Conservation (phyloP, 2,797 vertebrate species). For the Acanthiza pusilla region DNA sequence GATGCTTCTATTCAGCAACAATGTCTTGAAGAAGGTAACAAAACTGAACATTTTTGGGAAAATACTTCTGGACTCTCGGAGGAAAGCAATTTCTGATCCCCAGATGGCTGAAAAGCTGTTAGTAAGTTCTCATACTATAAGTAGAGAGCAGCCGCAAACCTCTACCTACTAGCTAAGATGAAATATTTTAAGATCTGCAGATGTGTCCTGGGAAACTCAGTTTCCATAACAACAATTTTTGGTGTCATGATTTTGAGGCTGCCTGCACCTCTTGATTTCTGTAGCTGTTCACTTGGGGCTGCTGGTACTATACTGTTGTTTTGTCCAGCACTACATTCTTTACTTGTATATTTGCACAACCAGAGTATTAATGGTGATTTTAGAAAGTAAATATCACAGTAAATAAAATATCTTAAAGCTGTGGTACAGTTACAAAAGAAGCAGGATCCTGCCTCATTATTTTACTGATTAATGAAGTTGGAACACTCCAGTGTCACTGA, state of each 20-base stretch:
- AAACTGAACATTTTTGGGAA: background rate
- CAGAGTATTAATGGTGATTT: background rate
- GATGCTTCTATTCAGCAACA: background rate
- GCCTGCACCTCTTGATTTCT: background rate
- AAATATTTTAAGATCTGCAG: constrained; percentile 6
- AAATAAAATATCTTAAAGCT: background rate
- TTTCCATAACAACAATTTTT: constrained; percentile 30
- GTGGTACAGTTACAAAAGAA: background rate
- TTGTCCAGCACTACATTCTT: background rate
- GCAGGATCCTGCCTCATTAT: background rate
- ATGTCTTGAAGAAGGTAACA: background rate
- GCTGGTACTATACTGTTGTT: background rate
- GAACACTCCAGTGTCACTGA: background rate
- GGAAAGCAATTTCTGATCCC: background rate
- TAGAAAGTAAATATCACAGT: background rate
- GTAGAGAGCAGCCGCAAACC: background rate
- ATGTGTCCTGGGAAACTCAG: background rate
- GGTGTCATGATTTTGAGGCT: background rate
- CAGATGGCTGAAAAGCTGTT: background rate
- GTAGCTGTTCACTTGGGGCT: background rate
- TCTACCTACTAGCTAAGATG: background rate
- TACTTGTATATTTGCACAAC: background rate
- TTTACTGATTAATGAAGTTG: background rate
- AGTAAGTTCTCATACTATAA: background rate
- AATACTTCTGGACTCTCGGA: background rate